Percentiles rank a stretch among this genome's conserved stretches.
These are phyloP conservation scores for Rhopalosiphum padi DNA, from an alignment of 1,140 invertebrate genomes.

Conservation along the genomic window DNA sequence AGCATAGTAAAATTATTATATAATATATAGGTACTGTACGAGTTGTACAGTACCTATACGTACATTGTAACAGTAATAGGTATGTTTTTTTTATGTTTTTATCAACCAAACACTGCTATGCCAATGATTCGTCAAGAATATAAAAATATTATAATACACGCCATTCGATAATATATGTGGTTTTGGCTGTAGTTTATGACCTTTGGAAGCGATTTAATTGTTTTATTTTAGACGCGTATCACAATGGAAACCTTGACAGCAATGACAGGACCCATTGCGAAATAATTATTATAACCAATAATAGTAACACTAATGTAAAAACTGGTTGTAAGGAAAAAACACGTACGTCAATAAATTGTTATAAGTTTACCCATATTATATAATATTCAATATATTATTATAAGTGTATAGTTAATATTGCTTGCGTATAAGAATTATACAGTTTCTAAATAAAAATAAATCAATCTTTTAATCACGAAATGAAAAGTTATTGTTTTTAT, in stretches of 20 bases:
- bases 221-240: slow-evolving; percentile 11
- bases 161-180: not conserved
- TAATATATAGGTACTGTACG: not conserved
- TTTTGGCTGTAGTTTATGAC: not conserved
- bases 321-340: slow-evolving; percentile 19
- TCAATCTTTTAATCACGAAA: not conserved
- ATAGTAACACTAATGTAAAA: slow-evolving; percentile 15
- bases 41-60: not conserved
- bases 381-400: not conserved
- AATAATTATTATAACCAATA: not conserved
- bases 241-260: slow-evolving; percentile 14
- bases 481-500: not conserved
- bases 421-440: not conserved
- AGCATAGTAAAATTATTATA: slow-evolving; percentile 35
- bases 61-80: not conserved
- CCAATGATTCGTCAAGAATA: slow-evolving; percentile 7
- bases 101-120: not conserved
- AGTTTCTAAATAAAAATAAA: not conserved
- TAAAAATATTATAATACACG: slow-evolving; percentile 21
- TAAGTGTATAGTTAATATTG: not conserved
- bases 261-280: not conserved
- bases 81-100: not conserved
- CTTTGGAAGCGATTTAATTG: slow-evolving; percentile 17
- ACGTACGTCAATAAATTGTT: not conserved
- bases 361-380: not conserved